Percentiles rank a stretch among this genome's conserved stretches.
phyloP scores from a whole-genome alignment of 2,797 vertebrate genomes.

The Aselliscus stoliczkanus region DNA sequence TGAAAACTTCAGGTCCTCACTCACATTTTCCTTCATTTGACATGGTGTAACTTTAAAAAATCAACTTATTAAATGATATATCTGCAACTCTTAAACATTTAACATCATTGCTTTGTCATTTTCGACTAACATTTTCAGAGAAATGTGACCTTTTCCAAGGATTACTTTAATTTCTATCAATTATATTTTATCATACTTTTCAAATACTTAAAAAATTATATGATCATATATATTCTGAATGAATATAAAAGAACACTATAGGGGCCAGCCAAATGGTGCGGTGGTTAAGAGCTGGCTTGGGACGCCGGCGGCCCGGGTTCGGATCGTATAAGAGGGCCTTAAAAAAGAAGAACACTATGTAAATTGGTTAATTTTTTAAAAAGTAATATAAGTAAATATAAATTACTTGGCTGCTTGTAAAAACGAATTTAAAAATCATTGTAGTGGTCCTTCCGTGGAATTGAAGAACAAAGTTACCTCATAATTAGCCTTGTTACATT shows the following conservation, averaged over 20 bases:
- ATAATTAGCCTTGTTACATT: neutral
- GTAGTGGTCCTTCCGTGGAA: neutral
- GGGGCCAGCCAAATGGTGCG: too few relatives aligned
- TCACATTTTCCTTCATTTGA: neutral
- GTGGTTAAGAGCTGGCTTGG: too few relatives aligned
- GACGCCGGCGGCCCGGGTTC: too few relatives aligned
- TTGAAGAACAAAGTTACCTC: neutral
- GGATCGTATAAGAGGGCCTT: too few relatives aligned
- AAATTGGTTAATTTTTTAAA: neutral
- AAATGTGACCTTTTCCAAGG: neutral
- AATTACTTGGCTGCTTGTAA: neutral
- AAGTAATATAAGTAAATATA: slow-evolving; percentile 5
- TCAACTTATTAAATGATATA: neutral
- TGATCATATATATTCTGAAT: neutral
- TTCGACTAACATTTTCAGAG: neutral
- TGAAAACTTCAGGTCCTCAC: neutral
- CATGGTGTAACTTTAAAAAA: neutral
- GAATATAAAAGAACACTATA: neutral
- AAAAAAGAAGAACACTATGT: neutral
- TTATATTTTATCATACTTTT: neutral
- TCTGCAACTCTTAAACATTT: neutral
- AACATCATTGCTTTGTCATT: neutral
- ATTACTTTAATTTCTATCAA: neutral
- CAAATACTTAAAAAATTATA: neutral
- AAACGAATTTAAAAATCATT: slow-evolving; percentile 29